A percentile compares a stretch with the other conserved stretches of the same genome.
Conservation (phyloP, 2,888 invertebrate genomes). For the Agrotis puta region DNA sequence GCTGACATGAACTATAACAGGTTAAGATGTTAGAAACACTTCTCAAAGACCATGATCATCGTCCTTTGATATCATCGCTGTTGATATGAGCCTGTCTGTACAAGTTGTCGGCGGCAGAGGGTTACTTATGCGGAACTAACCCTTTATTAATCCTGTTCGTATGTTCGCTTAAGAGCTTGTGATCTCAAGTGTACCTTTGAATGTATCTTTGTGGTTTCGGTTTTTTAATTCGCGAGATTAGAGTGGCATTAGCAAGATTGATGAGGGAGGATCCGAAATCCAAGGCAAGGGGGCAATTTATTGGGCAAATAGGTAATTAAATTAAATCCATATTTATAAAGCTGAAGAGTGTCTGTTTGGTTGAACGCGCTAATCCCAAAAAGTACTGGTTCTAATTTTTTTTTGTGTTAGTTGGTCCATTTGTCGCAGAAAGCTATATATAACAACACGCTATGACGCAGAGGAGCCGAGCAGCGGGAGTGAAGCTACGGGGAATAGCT, state of each 20-base stretch:
- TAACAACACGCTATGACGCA: too few species aligned
- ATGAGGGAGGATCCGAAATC: neutral
- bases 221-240: slow-evolving; percentile 39
- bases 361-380: too few species aligned
- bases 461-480: too few species aligned
- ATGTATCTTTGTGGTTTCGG: slow-evolving; percentile 20
- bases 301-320: too few species aligned
- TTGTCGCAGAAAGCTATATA: too few species aligned
- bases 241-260: slow-evolving; percentile 18
- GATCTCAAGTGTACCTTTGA: slow-evolving; percentile 30
- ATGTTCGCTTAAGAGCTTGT: slow-evolving; percentile 33
- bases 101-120: slow-evolving; percentile 34
- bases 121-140: slow-evolving; percentile 46
- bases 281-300: too few species aligned
- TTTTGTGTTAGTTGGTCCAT: too few species aligned
- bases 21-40: slow-evolving; percentile 56
- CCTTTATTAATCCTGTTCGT: slow-evolving; percentile 51
- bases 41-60: slow-evolving; percentile 40
- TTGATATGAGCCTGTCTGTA: slow-evolving; percentile 47
- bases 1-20: slow-evolving; percentile 41
- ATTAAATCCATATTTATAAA: too few species aligned
- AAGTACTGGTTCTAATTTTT: too few species aligned
- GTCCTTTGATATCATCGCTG: slow-evolving; percentile 55
- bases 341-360: too few species aligned
- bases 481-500: too few species aligned